Conservation (phyloP, 2,113 vertebrate species). For the Hyperopisus bebe region DNA sequence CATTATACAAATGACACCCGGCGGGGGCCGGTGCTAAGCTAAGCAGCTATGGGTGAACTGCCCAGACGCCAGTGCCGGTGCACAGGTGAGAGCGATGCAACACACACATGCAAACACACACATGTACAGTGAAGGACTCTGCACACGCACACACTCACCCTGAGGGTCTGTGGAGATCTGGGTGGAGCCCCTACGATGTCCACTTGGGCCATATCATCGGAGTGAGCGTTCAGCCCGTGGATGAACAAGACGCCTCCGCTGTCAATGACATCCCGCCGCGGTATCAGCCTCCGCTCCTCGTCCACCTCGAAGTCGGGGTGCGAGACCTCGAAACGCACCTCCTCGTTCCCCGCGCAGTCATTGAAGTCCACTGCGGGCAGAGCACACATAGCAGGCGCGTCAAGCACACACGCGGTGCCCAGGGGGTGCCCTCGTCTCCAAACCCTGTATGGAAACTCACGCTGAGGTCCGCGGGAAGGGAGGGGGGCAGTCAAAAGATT, state of each 20-base stretch:
- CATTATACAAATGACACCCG: background rate
- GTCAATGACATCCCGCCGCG: constrained; percentile 58
- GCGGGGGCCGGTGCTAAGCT: background rate
- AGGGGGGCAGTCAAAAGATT: background rate
- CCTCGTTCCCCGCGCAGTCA: constrained; percentile 82
- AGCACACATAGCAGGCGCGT: background rate
- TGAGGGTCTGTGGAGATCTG: constrained; percentile 52
- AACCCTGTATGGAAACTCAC: background rate
- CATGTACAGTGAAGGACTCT: background rate
- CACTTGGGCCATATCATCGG: constrained; percentile 79
- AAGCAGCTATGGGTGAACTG: background rate
- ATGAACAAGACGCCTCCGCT: constrained; percentile 68
- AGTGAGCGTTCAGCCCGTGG: constrained; percentile 63
- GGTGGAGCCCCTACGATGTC: constrained; percentile 60
- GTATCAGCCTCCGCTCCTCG: constrained; percentile 63
- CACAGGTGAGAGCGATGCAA: background rate
- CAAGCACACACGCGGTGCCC: background rate
- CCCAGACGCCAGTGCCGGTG: background rate
- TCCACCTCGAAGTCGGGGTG: constrained; percentile 79
- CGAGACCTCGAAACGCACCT: constrained; percentile 76
- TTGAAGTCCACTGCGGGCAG: constrained; percentile 74
- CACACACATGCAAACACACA: background rate
- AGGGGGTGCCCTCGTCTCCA: background rate
- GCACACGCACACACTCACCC: constrained; percentile 58
- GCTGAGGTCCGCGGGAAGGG: background rate